These are phyloP conservation scores for Enhydra lutris DNA, from an alignment of 2,113 vertebrate species.

Conservation along the genomic window DNA sequence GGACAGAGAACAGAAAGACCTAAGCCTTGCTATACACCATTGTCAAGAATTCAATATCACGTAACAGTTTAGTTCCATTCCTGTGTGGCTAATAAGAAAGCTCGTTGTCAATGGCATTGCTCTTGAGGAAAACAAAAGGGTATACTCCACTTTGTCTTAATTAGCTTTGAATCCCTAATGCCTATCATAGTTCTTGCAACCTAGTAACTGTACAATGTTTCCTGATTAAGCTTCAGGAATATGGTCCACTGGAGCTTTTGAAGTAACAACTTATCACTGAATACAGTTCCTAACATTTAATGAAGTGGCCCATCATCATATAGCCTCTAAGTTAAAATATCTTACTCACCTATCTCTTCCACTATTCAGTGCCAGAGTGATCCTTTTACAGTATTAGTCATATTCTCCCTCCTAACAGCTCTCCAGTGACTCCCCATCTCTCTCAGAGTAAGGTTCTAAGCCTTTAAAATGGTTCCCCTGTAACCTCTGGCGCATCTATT, in stretches of 20 bases:
- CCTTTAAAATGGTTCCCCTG: background rate
- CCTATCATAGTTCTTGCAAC: background rate
- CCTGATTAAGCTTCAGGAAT: background rate
- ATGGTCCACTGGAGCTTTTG: background rate
- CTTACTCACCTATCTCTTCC: background rate
- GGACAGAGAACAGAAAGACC: background rate
- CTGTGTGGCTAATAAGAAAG: background rate
- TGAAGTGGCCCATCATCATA: background rate
- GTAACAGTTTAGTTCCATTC: background rate
- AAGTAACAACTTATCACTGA: background rate
- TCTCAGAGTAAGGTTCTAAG: background rate
- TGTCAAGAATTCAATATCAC: background rate
- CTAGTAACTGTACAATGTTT: background rate
- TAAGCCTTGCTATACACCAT: background rate
- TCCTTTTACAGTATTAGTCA: background rate
- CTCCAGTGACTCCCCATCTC: background rate
- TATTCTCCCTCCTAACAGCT: background rate
- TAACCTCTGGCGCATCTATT: background rate
- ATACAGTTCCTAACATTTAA: background rate
- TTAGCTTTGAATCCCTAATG: background rate
- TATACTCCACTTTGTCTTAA: background rate
- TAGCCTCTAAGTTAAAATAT: background rate
- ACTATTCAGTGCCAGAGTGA: background rate
- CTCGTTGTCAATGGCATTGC: background rate
- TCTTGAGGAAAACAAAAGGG: background rate